These are phyloP conservation scores for Porites evermanni DNA, from an alignment of 92 coral and sea anemone genomes.

Conservation along the genomic window DNA sequence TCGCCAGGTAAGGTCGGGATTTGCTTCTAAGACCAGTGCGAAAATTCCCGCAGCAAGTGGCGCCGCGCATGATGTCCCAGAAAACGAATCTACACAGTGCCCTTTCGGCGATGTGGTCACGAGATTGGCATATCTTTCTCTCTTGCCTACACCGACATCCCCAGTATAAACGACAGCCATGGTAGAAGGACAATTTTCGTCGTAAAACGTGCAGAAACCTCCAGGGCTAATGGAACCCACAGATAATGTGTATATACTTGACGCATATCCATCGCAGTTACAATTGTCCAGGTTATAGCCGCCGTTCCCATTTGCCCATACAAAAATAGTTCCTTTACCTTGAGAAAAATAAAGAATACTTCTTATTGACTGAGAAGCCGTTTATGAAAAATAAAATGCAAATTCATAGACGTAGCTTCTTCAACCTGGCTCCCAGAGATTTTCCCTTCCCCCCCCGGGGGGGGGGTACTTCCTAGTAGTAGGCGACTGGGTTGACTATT, in stretches of 20 bases:
- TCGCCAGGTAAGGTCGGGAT: constrained; percentile 81
- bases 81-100: constrained; percentile 48
- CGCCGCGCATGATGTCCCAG: constrained; percentile 71
- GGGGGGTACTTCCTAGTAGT: too few relatives aligned
- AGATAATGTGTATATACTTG: constrained; percentile 76
- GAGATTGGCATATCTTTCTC: constrained; percentile 31
- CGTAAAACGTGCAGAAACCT: constrained; percentile 69
- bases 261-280: constrained; percentile 78
- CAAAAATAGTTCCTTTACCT: constrained; percentile 79
- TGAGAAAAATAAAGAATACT: neutral
- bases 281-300: constrained; percentile 65
- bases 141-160: constrained; percentile 36
- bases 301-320: constrained; percentile 88
- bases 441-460: too few relatives aligned
- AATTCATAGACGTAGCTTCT: too few relatives aligned
- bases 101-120: constrained; percentile 74
- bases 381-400: too few relatives aligned
- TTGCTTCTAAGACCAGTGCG: constrained; percentile 79
- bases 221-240: constrained; percentile 70
- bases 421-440: too few relatives aligned
- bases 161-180: constrained; percentile 78
- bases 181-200: constrained; percentile 77
- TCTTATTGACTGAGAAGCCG: too few relatives aligned
- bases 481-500: too few relatives aligned
- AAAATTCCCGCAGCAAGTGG: constrained; percentile 82